phyloP scores from a whole-genome alignment of 2,888 invertebrate genomes.

The Hirtodrosophila histrioides region DNA sequence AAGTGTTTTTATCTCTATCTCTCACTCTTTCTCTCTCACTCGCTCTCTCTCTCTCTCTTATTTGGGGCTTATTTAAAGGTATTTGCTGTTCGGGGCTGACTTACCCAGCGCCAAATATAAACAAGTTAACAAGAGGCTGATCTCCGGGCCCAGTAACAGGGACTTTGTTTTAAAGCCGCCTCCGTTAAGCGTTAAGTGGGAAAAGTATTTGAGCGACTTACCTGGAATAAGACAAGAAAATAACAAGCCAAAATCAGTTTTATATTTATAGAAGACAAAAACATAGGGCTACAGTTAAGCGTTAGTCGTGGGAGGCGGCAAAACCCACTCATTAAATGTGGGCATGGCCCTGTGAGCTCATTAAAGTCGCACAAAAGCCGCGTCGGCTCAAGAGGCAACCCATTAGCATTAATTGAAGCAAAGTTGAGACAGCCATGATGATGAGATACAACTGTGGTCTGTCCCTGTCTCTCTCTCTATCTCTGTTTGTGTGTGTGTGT shows the following conservation, averaged over 20 bases:
- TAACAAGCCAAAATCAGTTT: conserved; percentile 52
- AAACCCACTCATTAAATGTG: conserved; percentile 31
- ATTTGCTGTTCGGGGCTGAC: conserved; percentile 44
- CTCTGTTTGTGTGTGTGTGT: background rate
- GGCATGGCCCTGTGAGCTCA: conserved; percentile 31
- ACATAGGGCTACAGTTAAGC: conserved; percentile 28
- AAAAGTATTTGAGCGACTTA: conserved; percentile 64
- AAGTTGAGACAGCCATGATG: conserved; percentile 48
- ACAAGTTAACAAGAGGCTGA: conserved; percentile 32
- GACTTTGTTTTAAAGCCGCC: conserved; percentile 34
- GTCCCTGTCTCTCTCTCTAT: background rate
- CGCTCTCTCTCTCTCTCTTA: background rate
- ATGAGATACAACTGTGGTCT: conserved; percentile 30
- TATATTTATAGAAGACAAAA: conserved; percentile 56
- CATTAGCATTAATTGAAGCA: conserved; percentile 66
- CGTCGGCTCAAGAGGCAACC: conserved; percentile 47
- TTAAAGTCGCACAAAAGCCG: conserved; percentile 49
- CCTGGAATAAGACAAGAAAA: conserved; percentile 59
- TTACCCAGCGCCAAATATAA: conserved; percentile 51
- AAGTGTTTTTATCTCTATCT: conserved; percentile 54
- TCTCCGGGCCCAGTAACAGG: conserved; percentile 26
- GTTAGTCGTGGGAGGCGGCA: background rate
- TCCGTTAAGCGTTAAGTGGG: conserved; percentile 43
- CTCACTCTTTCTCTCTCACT: conserved; percentile 9
- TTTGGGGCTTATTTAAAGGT: conserved; percentile 38